Evolutionary conservation across 2,797 vertebrate species (phyloP), one percentile per base, ranked within the genome.

Genomic region (Oreochromis mossambicus): DNA sequence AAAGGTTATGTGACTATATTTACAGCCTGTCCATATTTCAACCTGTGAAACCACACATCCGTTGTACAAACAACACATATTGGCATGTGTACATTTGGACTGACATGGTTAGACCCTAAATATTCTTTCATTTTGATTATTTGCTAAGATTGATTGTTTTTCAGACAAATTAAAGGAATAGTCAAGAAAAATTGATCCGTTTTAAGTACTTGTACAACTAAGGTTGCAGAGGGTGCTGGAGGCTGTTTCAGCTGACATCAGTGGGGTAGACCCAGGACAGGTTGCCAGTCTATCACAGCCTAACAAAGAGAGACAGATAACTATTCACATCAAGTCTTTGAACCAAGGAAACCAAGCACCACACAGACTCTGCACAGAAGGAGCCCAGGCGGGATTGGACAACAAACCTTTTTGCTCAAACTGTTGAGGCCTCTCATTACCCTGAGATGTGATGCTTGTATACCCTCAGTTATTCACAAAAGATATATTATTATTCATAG

Each of bases 401-500:
- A 29, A 29, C 24, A 29, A 75, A 75, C 68, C 43, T 75, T 50
- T 73, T 50, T 32, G 4, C 70, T 50, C 46, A 63, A 88, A 24
- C 36, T 34, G 5, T 32, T 46, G 32, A 86, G 63, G 73, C 11
- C 48, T 50, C 77, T 89, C 50, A 79, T 87, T 91, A 83, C 46
- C 83, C 51, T 13, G n/a, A 73, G 81, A 91, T 89, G 87, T 85
- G 66, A 91, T 56, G 77, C 56, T 63, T 50, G 77, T 83, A 46
- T 10, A 52, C 19, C 76, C 70, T 87, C 82, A 91, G 91, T 91
- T 86, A 93, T 90, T 85, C 84, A 92, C 84, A 82, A 43, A 63
- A 81, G 36, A 75, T 32, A 48, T 43, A 87, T 93, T 91, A 91
- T 88, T 94, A 94, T 94, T 93, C 89, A 94, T 94, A 92, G 91